Percentiles rank a stretch among this genome's conserved stretches.
Conservation (phyloP, 2,797 vertebrate genomes). For the Anisognathus igniventris region DNA sequence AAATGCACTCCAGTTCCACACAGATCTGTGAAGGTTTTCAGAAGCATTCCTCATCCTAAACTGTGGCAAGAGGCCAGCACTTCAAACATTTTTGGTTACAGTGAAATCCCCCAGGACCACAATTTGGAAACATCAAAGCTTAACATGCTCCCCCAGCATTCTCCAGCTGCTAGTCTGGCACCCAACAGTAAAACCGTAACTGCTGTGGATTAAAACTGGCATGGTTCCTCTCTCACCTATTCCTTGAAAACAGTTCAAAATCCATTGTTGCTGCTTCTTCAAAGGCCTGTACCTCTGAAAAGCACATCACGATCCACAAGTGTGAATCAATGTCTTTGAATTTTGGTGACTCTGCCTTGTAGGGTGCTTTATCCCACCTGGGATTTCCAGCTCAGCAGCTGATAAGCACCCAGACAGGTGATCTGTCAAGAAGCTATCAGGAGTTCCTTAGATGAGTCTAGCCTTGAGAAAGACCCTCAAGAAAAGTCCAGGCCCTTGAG, state of each 20-base stretch:
- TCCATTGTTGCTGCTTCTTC: not conserved
- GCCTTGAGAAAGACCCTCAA: not conserved
- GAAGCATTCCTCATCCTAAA: not conserved
- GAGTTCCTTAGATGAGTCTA: not conserved
- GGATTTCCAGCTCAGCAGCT: not conserved
- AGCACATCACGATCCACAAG: not conserved
- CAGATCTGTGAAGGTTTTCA: not conserved
- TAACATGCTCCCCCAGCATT: not conserved
- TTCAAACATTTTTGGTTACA: slow-evolving; percentile 52
- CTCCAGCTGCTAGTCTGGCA: slow-evolving; percentile 52
- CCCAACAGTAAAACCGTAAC: not conserved
- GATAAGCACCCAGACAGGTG: not conserved
- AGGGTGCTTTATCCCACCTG: not conserved
- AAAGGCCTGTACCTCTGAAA: not conserved
- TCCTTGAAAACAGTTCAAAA: not conserved
- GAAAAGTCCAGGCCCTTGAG: not conserved
- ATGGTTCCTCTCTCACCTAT: not conserved
- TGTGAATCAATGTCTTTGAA: not conserved
- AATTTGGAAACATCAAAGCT: slow-evolving; percentile 50
- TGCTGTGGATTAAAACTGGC: slow-evolving; percentile 5
- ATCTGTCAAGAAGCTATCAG: not conserved
- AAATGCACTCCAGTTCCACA: not conserved
- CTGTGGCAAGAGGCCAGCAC: slow-evolving; percentile 30
- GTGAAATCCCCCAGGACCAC: not conserved
- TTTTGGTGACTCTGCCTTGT: not conserved